Percentiles rank a stretch among this genome's conserved stretches.
phyloP scores from a whole-genome alignment of 2,113 vertebrate species.

The Hemiscyllium ocellatum region DNA sequence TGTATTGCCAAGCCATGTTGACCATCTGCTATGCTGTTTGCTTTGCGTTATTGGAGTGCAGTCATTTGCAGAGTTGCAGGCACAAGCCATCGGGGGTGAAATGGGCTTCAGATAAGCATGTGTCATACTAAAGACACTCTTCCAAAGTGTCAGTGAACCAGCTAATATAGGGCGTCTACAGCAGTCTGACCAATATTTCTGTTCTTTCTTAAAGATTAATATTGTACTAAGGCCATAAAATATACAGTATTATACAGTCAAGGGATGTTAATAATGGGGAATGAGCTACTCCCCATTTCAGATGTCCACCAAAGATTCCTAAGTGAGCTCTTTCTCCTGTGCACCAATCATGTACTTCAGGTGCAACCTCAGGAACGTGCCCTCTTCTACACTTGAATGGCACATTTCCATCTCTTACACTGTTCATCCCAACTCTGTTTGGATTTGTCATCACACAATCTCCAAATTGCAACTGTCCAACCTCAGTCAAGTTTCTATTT shows the following conservation, averaged over 20 bases:
- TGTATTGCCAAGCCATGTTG: not conserved
- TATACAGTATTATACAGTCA: not conserved
- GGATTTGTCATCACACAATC: not conserved
- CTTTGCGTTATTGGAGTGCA: not conserved
- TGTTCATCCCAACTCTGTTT: not conserved
- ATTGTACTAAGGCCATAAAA: not conserved
- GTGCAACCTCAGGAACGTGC: not conserved
- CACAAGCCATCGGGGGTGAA: not conserved
- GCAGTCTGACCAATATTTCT: not conserved
- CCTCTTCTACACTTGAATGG: not conserved
- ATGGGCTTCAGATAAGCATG: not conserved
- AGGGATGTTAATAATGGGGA: not conserved
- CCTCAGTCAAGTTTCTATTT: not conserved
- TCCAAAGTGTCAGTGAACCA: not conserved
- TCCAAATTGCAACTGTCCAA: not conserved
- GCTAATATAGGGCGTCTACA: not conserved
- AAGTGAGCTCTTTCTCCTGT: not conserved
- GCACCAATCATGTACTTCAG: no score
- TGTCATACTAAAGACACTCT: not conserved
- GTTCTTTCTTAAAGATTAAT: not conserved
- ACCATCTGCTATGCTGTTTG: not conserved
- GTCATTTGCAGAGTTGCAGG: not conserved
- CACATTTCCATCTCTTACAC: not conserved
- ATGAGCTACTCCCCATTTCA: not conserved
- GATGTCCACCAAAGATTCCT: not conserved